Evolutionary conservation across 2,113 vertebrate species (phyloP).

Genomic region (Apodemus sylvaticus): DNA sequence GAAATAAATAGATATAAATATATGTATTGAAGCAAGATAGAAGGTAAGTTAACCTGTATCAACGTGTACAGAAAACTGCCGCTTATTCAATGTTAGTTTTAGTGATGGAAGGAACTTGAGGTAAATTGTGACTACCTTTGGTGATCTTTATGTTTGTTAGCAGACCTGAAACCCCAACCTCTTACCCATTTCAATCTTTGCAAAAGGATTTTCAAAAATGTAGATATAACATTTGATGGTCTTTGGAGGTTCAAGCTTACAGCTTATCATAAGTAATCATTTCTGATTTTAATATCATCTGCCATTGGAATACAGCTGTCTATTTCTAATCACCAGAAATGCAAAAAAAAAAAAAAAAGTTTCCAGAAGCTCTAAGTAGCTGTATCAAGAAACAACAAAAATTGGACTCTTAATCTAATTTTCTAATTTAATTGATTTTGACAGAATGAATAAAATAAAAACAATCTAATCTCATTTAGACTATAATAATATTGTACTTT

Average conservation of each 20-base stretch:
- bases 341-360: neutral
- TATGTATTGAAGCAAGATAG: too few species aligned
- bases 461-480: neutral
- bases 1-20: neutral
- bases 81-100: neutral
- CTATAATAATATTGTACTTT: neutral
- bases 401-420: neutral
- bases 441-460: conserved; percentile 5
- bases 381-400: neutral
- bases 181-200: neutral
- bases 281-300: neutral
- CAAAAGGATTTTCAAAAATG: neutral
- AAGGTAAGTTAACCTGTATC: neutral
- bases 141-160: neutral
- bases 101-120: conserved; percentile 9
- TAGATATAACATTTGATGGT: neutral
- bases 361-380: neutral
- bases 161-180: neutral
- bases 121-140: neutral
- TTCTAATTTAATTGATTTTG: conserved; percentile 41
- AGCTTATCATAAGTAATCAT: neutral
- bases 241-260: neutral
- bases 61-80: neutral
- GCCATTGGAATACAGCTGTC: neutral
- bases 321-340: neutral